Conservation (phyloP, 1,140 invertebrate species). For the Trichoplusia ni region DNA sequence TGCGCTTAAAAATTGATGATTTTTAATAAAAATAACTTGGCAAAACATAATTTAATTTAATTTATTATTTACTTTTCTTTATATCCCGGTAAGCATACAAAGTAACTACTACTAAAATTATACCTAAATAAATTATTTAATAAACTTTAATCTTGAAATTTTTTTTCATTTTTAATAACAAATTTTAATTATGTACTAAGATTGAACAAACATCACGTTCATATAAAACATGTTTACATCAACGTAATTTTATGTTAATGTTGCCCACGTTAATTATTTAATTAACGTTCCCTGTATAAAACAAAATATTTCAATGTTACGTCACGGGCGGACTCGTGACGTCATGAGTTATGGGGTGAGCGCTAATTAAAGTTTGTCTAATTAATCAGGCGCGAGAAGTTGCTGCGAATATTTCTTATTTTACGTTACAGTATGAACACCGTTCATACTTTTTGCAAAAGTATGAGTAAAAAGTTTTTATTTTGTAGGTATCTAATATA, state of each 20-base stretch:
- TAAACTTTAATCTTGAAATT: no score
- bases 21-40: no score
- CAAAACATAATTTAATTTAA: no score
- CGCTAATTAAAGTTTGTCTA: conserved; percentile 60
- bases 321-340: conserved; percentile 31
- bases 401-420: conserved; percentile 30
- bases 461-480: no score
- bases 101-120: no score
- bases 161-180: conserved; percentile 3
- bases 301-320: conserved; percentile 27
- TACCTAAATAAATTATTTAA: no score
- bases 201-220: no score
- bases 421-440: conserved; percentile 7
- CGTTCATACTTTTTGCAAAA: neutral
- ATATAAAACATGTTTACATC: conserved; percentile 22
- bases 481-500: no score
- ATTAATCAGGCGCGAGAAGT: conserved; percentile 49
- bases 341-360: conserved; percentile 40
- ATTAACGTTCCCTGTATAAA: neutral
- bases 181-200: no score
- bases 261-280: neutral
- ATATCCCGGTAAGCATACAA: no score
- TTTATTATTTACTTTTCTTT: no score
- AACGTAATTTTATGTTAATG: neutral
- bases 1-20: no score